Percentiles rank a stretch among this genome's conserved stretches.
Evolutionary conservation across 2,888 invertebrate genomes (phyloP).

Genomic region (Drosophila mulleri): DNA sequence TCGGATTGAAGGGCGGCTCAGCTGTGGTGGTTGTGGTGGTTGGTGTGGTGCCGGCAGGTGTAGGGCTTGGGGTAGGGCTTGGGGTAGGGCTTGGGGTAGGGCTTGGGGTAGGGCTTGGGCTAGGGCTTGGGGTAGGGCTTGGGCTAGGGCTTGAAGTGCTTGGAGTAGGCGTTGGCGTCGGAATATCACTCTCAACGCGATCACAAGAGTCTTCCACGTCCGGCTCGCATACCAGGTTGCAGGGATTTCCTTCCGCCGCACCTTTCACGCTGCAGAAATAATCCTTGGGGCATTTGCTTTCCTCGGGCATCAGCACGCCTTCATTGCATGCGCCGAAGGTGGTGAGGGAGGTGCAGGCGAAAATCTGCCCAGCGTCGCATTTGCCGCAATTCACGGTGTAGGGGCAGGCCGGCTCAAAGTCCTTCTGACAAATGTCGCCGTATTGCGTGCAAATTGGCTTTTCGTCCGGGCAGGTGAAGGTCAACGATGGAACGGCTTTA

Average conservation of each 20-base stretch:
- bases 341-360: conserved; percentile 69
- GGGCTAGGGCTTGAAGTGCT: neutral
- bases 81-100: neutral
- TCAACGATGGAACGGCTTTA: conserved; percentile 10
- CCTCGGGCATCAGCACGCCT: neutral
- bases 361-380: conserved; percentile 35
- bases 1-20: conserved; percentile 26
- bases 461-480: conserved; percentile 46
- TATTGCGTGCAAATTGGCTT: conserved; percentile 64
- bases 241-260: conserved; percentile 44
- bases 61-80: neutral
- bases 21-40: neutral
- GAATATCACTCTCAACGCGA: neutral
- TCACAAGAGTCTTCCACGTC: conserved; percentile 57
- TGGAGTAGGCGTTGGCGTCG: neutral
- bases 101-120: neutral
- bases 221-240: conserved; percentile 47
- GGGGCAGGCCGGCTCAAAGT: conserved; percentile 48
- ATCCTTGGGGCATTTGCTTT: conserved; percentile 40
- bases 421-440: conserved; percentile 45
- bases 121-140: neutral
- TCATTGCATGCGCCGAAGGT: conserved; percentile 63
- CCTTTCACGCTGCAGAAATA: conserved; percentile 54
- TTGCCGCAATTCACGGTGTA: conserved; percentile 57
- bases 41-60: neutral